Evolutionary conservation across 2,888 invertebrate genomes (phyloP), one percentile per base, ranked within the genome.

Genomic region (Cerceris ruficornis): DNA sequence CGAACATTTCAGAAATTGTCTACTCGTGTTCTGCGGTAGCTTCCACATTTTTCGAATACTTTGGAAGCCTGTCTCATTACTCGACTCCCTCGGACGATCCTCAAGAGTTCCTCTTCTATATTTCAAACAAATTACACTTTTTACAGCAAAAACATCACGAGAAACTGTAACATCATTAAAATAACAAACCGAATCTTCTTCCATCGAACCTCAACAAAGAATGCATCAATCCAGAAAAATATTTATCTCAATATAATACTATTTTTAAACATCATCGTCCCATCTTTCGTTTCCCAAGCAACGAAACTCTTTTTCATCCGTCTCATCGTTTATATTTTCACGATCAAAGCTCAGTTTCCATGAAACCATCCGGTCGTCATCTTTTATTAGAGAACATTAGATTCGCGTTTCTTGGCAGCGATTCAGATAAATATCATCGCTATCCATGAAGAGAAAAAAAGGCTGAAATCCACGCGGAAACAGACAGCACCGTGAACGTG

Each of bases 401-500:
- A n/a, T 57, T 39, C 28, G 11, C 43, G 28, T 9, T 54, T 52
- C 55, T 46, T 42, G 28, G 42, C 13, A 49, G 7, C 58, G 52
- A n/a, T 15, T 43, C 55, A 52, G 59, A 65, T 60, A 57, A 66
- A 61, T 60, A 60, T 70, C 57, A 59, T 14, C 17, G 60, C 5
- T 68, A 69, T 81, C 69, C 39, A n/a, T 49, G n/a, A 70, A 60
- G 49, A 76, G 71, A 58, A 68, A 62, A 67, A 76, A 74, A 60
- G 43, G 57, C 1, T 9, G 52, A 67, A 59, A 71, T 64, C 69
- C 66, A 70, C 69, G 74, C 72, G 64, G 77, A 80, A 82, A 74
- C 41, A 9, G 6, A 67, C 39, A 28, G 62, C 60, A 49, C 58
- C 66, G 54, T n/a, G 61, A 65, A 69, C 64, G 55, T 43, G 74